Evolutionary conservation across 2,888 invertebrate species (phyloP), one percentile per base, ranked within the genome.

Genomic region (Hyalella azteca): DNA sequence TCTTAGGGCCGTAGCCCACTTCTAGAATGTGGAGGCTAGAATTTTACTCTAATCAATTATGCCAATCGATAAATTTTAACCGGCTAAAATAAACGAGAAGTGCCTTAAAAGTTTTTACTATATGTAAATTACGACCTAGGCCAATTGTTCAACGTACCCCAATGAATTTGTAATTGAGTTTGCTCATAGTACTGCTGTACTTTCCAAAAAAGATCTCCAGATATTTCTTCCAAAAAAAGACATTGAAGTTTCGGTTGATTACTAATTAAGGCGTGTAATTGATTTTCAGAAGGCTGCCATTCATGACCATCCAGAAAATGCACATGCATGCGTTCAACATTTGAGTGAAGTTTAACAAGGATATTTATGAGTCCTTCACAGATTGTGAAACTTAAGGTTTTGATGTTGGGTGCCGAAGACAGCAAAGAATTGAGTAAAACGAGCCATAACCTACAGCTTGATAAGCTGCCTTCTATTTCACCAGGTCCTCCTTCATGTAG

Each of bases 401-500:
- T 4, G 13, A 82, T 77, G 1, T 73, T 29, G 19, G 79, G 78
- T 3, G 80, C 39, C 1, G 80, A 75, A 5, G 29, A 32, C 45
- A 82, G n/a, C 26, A 82, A 15, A 3, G 75, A 76, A 5, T 60
- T 32, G 3, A 82, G 22, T 66, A 82, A 73, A 32, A 73, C 73
- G 29, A 48, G 22, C 82, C 82, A 82, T 1, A 73, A 45, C 39
- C 29, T 54, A 19, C 73, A 66, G 39, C 22, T 66, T 11, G 66
- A 32, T 3, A 66, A 32, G 19, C 36, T 66, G 19, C 36, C 78
- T 39, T 82, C 80, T 11, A 32, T 29, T 48, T 82, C 80, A 7
- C 80, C 82, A 39, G 82, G 82, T 29, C 80, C 80, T 26, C 79
- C 79, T 45, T 82, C 82, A 39, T 82, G 82, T 5, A 82, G 50